Conservation (phyloP, 2,888 invertebrate genomes). For the Drosophila nigritarsus region DNA sequence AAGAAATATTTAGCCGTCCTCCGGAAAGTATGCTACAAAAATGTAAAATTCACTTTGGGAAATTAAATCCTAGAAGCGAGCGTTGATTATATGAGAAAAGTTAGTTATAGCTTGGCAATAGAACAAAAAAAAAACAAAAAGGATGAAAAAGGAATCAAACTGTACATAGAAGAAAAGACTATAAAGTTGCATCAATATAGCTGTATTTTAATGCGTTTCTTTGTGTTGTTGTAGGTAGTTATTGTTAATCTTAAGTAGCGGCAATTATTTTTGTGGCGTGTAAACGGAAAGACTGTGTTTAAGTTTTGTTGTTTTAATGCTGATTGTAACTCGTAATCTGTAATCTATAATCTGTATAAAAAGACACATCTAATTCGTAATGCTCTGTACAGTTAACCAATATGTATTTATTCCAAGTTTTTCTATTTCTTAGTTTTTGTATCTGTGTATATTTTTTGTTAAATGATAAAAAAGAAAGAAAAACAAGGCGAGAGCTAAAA, state of each 20-base stretch:
- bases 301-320: constrained; percentile 74
- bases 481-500: constrained; percentile 34
- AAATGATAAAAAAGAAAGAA: constrained; percentile 44
- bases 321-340: constrained; percentile 33
- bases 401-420: constrained; percentile 68
- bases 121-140: constrained; percentile 14
- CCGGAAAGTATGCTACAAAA: constrained; percentile 37
- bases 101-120: constrained; percentile 7
- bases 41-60: not conserved
- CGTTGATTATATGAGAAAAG: not conserved
- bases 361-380: constrained; percentile 28
- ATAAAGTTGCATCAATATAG: constrained; percentile 16
- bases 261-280: constrained; percentile 77
- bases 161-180: constrained; percentile 40
- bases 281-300: constrained; percentile 82
- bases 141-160: constrained; percentile 24
- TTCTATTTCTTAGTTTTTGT: constrained; percentile 53
- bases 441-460: constrained; percentile 71
- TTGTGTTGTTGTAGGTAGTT: constrained; percentile 54
- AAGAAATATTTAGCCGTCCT: not conserved
- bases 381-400: constrained; percentile 60
- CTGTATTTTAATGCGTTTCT: constrained; percentile 19
- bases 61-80: constrained; percentile 6
- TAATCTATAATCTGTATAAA: constrained; percentile 21
- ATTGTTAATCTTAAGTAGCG: constrained; percentile 76